Conservation (phyloP, 2,113 vertebrate genomes). For the Elgaria multicarinata region DNA sequence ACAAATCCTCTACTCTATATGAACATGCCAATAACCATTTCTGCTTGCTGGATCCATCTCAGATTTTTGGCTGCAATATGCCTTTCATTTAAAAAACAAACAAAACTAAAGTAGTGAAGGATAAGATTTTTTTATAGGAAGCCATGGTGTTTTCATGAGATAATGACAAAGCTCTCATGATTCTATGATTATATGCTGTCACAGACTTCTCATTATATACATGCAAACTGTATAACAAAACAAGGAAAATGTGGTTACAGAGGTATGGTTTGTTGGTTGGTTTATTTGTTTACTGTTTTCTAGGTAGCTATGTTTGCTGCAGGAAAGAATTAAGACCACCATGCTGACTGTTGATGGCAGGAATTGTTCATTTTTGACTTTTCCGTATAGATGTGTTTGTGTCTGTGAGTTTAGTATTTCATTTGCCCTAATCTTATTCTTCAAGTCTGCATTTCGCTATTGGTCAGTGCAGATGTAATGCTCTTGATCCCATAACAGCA, state of each 20-base stretch:
- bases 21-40: background rate
- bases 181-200: background rate
- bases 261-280: background rate
- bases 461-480: background rate
- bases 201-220: background rate
- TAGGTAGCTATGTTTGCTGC: background rate
- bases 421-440: background rate
- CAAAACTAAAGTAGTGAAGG: background rate
- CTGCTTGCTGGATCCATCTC: background rate
- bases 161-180: background rate
- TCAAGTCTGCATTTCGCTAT: background rate
- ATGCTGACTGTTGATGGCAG: background rate
- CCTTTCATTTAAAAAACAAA: too few relatives aligned
- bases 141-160: background rate
- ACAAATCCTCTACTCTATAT: background rate
- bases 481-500: background rate
- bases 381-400: background rate
- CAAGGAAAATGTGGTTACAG: background rate
- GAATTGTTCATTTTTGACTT: background rate
- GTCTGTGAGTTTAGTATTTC: background rate
- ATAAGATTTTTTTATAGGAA: background rate
- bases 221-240: background rate
- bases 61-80: background rate
- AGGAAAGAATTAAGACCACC: background rate
- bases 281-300: background rate